Conservation (phyloP, 2,113 vertebrate genomes). For the Gopherus evgoodei region DNA sequence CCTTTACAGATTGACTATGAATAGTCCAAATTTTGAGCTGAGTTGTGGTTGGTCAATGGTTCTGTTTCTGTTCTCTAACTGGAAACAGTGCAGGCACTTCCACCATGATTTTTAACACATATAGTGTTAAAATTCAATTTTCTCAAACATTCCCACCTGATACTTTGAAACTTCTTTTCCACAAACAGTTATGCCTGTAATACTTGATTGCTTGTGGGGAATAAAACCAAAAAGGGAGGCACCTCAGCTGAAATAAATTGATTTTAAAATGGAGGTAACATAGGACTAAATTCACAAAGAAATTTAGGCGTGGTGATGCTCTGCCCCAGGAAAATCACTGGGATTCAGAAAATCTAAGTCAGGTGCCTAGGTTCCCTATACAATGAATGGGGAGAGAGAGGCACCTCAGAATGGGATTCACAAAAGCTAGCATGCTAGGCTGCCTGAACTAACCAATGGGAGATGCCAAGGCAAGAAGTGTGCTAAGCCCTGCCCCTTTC, state of each 20-base stretch:
- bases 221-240: background rate
- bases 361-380: background rate
- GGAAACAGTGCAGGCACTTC: background rate
- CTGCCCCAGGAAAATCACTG: background rate
- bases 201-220: background rate
- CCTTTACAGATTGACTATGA: background rate
- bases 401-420: background rate
- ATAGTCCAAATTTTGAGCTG: background rate
- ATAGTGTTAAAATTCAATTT: background rate
- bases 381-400: background rate
- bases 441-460: background rate
- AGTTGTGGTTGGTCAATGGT: background rate
- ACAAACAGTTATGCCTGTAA: background rate
- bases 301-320: background rate
- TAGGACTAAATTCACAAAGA: background rate
- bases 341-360: background rate
- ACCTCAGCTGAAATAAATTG: background rate
- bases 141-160: background rate
- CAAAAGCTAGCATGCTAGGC: background rate
- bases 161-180: background rate
- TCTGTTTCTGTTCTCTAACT: background rate
- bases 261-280: background rate
- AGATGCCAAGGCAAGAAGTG: background rate
- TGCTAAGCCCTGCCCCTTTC: background rate
- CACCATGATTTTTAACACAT: background rate